phyloP scores from a whole-genome alignment of 2,888 invertebrate species.

The Limnephilus marmoratus region DNA sequence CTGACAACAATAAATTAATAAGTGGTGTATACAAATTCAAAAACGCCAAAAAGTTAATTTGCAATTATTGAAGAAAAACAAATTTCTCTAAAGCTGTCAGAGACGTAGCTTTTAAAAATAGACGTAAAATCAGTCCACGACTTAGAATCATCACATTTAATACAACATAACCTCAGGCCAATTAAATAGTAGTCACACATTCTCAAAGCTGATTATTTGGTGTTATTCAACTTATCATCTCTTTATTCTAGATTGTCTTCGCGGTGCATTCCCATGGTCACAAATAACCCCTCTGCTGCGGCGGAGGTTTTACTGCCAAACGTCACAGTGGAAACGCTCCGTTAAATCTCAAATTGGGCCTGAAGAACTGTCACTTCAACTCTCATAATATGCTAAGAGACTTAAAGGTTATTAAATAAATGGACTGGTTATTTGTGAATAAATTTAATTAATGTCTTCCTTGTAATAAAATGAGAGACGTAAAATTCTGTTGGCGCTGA shows the following conservation, averaged over 20 bases:
- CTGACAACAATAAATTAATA: no score
- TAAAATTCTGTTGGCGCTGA: neutral
- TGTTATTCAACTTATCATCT: neutral
- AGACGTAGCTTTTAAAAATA: no score
- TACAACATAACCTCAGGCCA: neutral
- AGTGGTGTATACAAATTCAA: no score
- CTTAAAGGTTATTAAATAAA: neutral
- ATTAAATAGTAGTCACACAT: neutral
- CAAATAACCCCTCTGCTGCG: neutral
- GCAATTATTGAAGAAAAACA: no score
- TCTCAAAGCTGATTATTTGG: neutral
- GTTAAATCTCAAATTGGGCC: slow-evolving; percentile 52
- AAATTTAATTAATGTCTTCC: slow-evolving; percentile 2
- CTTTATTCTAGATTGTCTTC: neutral
- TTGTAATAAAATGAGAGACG: slow-evolving; percentile 2
- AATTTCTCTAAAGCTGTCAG: no score
- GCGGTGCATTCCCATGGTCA: neutral
- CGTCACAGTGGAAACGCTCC: slow-evolving; percentile 11
- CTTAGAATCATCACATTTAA: no score
- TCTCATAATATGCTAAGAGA: neutral
- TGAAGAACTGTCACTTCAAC: slow-evolving; percentile 40
- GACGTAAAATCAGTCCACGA: no score
- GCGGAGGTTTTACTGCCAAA: slow-evolving; percentile 11
- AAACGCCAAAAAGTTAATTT: no score
- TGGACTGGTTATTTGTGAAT: slow-evolving; percentile 2